Evolutionary conservation across 64 coral and sea anemone species (phyloP), one percentile per base, ranked within the genome.

Genomic region (Stichodactyla helianthus): DNA sequence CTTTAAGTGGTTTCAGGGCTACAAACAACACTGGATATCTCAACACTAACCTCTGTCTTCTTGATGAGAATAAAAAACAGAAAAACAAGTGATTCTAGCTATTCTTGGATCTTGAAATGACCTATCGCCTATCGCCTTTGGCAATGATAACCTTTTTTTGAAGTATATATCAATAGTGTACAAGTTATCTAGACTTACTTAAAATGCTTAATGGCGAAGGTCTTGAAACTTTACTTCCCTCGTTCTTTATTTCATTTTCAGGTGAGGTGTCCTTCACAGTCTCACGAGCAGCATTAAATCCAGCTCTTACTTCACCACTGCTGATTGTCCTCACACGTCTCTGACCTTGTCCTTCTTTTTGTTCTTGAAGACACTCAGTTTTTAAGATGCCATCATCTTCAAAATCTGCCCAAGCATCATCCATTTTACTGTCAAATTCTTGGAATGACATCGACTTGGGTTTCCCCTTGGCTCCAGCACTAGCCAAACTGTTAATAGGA

Each of bases 331-430:
- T 90, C 1, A 88, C 88, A 14, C 91, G 88, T 59, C 19, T 59
- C 52, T 71, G 61, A 57, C 11, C 27, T 44, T 12, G 54, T 53
- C 53, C 59, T 50, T 83, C 89, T 58, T 90, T 90, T 44, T 54
- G 82, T 67, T 78, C 53, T 84, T 86, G 53, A 65, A 4, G 28
- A 50, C 52, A 59, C 35, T 88, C 92, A 60, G 88, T 82, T 59
- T 89, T 93, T 26, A 86, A 85, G 25, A 94, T 89, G 26, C 85
- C 90, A 51, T 94, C 92, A 77, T 98, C 95, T 74, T 97, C 95
- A 91, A 70, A 85, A 2, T 97, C 95, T 87, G 91, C 93, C 96
- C 96, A 99, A 1, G 96, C 96, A 79, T 99, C 96, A 88, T 86
- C 90, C 20, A 89, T 99, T 71, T 99, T 92, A 77, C 88, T 94